Percentiles rank a stretch among this genome's conserved stretches.
phyloP scores from a whole-genome alignment of 2,888 invertebrate genomes.

The Cephus spinipes region DNA sequence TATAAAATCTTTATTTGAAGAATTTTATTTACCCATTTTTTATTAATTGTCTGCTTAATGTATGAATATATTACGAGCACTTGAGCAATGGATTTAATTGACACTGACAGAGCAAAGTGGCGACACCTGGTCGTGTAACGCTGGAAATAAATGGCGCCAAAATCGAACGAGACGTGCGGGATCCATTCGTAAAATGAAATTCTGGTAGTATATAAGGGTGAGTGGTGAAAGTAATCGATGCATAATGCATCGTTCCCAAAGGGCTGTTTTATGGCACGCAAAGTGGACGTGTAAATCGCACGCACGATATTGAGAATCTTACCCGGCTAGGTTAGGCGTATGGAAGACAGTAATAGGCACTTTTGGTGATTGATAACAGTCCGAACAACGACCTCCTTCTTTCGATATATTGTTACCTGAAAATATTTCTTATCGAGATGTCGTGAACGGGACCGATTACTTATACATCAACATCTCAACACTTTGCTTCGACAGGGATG shows the following conservation, averaged over 20 bases:
- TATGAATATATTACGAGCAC: neutral
- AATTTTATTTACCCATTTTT: neutral
- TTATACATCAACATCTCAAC: too few species aligned
- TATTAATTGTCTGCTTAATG: neutral
- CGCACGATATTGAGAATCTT: slow-evolving; percentile 8
- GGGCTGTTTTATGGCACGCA: slow-evolving; percentile 33
- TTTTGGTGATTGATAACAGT: neutral
- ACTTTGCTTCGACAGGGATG: too few species aligned
- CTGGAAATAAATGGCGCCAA: neutral
- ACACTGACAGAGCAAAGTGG: neutral
- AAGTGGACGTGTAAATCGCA: slow-evolving; percentile 33
- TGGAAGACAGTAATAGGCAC: neutral
- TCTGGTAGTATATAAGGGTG: neutral
- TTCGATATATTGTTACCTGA: too few species aligned
- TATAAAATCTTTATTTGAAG: neutral
- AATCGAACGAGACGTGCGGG: neutral
- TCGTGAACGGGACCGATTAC: too few species aligned
- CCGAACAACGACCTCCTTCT: too few species aligned
- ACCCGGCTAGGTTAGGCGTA: neutral
- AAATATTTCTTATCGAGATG: too few species aligned
- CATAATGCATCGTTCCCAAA: slow-evolving; percentile 38
- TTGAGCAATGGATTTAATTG: neutral
- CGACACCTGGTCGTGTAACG: neutral
- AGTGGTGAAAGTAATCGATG: slow-evolving; percentile 33
- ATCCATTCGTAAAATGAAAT: neutral